phyloP scores from a whole-genome alignment of 2,113 vertebrate species.

The Podarcis raffonei region DNA sequence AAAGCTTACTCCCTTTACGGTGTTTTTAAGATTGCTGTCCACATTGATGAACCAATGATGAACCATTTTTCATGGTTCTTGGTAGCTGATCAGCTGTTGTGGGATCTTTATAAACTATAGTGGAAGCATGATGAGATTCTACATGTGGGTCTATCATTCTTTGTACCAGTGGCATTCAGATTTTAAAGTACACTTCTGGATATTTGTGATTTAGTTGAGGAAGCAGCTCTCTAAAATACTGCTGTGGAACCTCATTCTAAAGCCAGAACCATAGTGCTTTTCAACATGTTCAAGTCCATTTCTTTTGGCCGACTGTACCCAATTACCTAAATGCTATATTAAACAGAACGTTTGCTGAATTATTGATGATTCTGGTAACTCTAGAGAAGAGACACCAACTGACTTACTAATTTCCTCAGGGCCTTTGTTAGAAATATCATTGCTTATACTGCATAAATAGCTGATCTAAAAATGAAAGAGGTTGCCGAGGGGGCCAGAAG shows the following conservation, averaged over 20 bases:
- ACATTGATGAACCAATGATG: neutral
- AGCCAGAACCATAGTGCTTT: neutral
- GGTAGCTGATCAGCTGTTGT: neutral
- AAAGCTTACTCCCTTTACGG: neutral
- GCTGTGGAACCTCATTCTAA: neutral
- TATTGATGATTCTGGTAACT: neutral
- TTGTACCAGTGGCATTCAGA: neutral
- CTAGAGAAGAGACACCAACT: slow-evolving; percentile 11
- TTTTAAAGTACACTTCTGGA: neutral
- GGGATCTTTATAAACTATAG: neutral
- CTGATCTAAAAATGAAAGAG: slow-evolving; percentile 4
- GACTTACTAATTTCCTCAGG: slow-evolving; percentile 9
- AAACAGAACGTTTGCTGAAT: slow-evolving; percentile 14
- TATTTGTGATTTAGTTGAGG: neutral
- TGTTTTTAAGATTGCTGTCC: neutral
- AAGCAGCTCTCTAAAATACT: neutral
- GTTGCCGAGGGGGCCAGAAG: neutral
- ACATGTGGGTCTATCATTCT: neutral
- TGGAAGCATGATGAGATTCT: neutral
- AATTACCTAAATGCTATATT: neutral
- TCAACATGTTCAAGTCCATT: slow-evolving; percentile 23
- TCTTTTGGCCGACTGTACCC: neutral
- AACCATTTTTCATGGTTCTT: neutral
- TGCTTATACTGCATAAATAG: slow-evolving; percentile 11
- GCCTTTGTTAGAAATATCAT: slow-evolving; percentile 6